Evolutionary conservation across 2,888 invertebrate species (phyloP).

Genomic region (Oxytorus armatus): DNA sequence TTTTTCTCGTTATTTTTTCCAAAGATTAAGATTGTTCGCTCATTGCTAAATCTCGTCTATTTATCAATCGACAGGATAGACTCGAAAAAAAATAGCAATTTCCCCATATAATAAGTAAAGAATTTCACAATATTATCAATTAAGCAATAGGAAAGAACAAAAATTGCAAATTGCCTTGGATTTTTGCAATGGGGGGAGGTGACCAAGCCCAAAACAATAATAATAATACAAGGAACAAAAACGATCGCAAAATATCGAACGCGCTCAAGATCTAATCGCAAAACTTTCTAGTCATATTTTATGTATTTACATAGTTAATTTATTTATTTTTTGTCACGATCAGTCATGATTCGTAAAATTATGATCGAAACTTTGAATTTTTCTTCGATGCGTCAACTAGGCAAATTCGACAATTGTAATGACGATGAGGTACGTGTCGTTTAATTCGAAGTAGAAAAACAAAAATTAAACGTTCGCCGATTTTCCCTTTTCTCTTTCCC

Average conservation of each 20-base stretch:
- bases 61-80: too few relatives aligned
- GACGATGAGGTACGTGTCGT: background rate
- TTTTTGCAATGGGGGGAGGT: too few relatives aligned
- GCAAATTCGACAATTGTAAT: background rate
- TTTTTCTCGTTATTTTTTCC: too few relatives aligned
- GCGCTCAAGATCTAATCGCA: background rate
- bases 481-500: background rate
- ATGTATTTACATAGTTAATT: conserved; percentile 42
- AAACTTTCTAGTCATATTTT: conserved; percentile 23
- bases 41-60: too few relatives aligned
- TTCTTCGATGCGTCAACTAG: background rate
- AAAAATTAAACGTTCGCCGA: background rate
- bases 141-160: too few relatives aligned
- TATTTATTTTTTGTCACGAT: background rate
- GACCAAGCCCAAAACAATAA: background rate
- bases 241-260: background rate
- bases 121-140: too few relatives aligned
- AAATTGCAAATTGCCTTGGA: too few relatives aligned
- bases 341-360: background rate
- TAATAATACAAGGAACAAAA: background rate
- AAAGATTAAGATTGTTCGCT: too few relatives aligned
- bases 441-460: background rate
- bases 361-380: background rate
- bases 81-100: too few relatives aligned
- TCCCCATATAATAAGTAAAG: too few relatives aligned